Percentiles rank a stretch among this genome's conserved stretches.
These are phyloP conservation scores for Proales similis DNA, from an alignment of 1,140 invertebrate genomes.

Conservation along the genomic window DNA sequence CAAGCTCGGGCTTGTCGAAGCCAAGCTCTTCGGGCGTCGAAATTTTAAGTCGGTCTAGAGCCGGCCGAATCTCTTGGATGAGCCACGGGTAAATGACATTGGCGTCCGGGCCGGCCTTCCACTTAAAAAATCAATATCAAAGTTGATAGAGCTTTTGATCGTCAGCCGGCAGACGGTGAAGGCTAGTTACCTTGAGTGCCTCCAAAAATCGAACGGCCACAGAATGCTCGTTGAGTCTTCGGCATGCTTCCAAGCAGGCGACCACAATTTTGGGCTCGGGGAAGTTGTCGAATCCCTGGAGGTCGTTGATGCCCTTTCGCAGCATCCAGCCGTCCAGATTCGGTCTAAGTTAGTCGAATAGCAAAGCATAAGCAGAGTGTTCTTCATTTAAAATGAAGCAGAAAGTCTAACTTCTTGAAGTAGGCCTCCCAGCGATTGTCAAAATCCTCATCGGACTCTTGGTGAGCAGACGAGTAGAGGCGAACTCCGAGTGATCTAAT, in stretches of 20 bases:
- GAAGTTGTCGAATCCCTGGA: slow-evolving; percentile 79
- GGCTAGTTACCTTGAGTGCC: slow-evolving; percentile 62
- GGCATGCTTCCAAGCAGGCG: slow-evolving; percentile 82
- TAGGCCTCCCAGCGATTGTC: slow-evolving; percentile 36
- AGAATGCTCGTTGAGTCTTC: slow-evolving; percentile 84
- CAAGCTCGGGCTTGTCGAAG: slow-evolving; percentile 89
- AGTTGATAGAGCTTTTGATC: not conserved
- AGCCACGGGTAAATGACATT: slow-evolving; percentile 82
- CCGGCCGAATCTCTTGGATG: slow-evolving; percentile 82
- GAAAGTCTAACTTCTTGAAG: slow-evolving; percentile 6
- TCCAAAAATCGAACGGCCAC: slow-evolving; percentile 85
- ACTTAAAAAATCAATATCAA: slow-evolving; percentile 44
- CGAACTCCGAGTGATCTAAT: slow-evolving; percentile 5
- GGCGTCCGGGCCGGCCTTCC: slow-evolving; percentile 73
- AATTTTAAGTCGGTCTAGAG: slow-evolving; percentile 83
- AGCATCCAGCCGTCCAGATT: slow-evolving; percentile 86
- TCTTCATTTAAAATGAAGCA: too few species aligned
- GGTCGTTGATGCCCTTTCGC: slow-evolving; percentile 59
- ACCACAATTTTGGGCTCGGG: slow-evolving; percentile 87
- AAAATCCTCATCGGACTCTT: slow-evolving; percentile 35
- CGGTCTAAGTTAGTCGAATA: not conserved
- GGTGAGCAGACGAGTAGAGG: slow-evolving; percentile 7
- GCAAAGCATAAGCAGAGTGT: not conserved
- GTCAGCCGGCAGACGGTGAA: slow-evolving; percentile 30
- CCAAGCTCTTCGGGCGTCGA: slow-evolving; percentile 88